Percentiles rank a stretch among this genome's conserved stretches.
phyloP scores from a whole-genome alignment of 2,113 vertebrate species.

The Scytalopus superciliaris region DNA sequence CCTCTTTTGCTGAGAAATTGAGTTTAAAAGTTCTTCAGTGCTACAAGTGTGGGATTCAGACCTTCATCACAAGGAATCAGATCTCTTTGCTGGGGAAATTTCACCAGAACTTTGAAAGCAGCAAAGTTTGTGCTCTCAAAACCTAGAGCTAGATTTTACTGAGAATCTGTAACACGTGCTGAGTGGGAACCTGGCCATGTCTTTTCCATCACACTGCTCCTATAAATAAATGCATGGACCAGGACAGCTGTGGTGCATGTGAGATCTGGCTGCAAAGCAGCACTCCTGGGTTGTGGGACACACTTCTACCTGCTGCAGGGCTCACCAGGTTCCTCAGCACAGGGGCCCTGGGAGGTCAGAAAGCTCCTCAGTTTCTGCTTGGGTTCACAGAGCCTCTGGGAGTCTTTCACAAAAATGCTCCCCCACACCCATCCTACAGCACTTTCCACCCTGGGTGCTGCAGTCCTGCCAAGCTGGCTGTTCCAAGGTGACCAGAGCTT shows the following conservation, averaged over 20 bases:
- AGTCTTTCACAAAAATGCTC: not conserved
- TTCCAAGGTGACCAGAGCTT: not conserved
- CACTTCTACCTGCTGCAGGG: not conserved
- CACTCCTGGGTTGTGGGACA: not conserved
- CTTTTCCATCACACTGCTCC: not conserved
- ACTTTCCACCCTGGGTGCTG: not conserved
- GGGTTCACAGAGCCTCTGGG: not conserved
- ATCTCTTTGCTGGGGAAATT: not conserved
- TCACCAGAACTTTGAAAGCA: not conserved
- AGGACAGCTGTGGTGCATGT: not conserved
- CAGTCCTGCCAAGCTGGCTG: not conserved
- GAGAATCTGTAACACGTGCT: not conserved
- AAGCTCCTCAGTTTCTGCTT: not conserved
- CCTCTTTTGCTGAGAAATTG: not conserved
- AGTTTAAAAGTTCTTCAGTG: not conserved
- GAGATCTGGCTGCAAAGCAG: not conserved
- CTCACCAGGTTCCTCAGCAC: not conserved
- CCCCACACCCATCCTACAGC: no score
- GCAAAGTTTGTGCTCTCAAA: not conserved
- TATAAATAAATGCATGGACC: not conserved
- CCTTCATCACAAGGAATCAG: not conserved
- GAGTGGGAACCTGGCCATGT: accelerated
- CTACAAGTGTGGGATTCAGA: not conserved
- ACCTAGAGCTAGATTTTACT: not conserved
- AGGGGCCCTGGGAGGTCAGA: not conserved